Conservation (phyloP, 1,140 invertebrate species). For the Arion vulgaris region DNA sequence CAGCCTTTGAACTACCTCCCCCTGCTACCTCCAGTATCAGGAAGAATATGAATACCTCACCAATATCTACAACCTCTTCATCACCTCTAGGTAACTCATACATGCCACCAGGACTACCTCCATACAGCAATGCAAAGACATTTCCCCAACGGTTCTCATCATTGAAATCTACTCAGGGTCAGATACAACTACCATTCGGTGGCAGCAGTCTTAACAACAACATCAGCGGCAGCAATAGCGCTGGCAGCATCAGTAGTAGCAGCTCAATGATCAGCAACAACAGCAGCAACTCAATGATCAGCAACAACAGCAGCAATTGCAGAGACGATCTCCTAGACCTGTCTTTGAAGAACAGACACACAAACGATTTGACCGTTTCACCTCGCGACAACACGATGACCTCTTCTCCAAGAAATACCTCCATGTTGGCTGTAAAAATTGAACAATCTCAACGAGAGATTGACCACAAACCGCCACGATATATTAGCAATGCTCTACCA, state of each 20-base stretch:
- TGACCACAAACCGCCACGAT: background rate
- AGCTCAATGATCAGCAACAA: background rate
- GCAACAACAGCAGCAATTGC: background rate
- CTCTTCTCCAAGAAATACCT: background rate
- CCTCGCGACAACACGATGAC: background rate
- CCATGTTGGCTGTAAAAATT: background rate
- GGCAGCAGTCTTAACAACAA: background rate
- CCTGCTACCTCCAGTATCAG: conserved; percentile 24
- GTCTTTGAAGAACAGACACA: conserved; percentile 4
- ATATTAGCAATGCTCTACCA: background rate
- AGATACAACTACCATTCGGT: background rate
- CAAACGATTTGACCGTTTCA: background rate
- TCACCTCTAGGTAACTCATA: background rate
- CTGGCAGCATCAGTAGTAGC: conserved; percentile 11
- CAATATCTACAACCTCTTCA: conserved; percentile 14
- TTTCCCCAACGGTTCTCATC: background rate
- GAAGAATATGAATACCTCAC: conserved; percentile 35
- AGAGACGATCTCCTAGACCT: conserved; percentile 1
- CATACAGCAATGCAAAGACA: background rate
- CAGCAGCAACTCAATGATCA: background rate
- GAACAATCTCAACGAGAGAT: background rate
- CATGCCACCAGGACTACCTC: background rate
- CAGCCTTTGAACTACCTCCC: conserved; percentile 46
- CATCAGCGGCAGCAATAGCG: background rate
- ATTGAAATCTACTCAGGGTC: background rate